These are phyloP conservation scores for Aegithalos caudatus DNA, from an alignment of 2,113 vertebrate genomes.

Conservation along the genomic window DNA sequence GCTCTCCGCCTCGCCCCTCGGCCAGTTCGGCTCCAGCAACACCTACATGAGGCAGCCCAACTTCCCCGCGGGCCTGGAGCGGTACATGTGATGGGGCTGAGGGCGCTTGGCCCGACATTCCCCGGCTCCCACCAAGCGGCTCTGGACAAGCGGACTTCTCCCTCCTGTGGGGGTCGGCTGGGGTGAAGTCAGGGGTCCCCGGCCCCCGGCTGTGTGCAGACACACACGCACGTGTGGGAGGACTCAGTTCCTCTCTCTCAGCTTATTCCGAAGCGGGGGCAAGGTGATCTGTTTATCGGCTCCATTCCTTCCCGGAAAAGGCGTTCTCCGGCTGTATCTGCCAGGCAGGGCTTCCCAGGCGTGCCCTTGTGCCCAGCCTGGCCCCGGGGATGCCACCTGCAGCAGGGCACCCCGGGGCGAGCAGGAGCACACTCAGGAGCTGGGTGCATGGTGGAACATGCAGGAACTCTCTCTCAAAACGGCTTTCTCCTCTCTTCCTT, in stretches of 20 bases:
- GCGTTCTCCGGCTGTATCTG: neutral
- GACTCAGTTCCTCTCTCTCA: neutral
- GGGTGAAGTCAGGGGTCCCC: accelerated
- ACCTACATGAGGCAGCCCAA: constrained; percentile 85
- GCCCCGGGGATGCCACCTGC: neutral
- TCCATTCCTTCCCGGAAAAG: neutral
- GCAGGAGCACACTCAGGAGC: neutral
- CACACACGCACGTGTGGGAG: accelerated
- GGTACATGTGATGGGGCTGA: constrained; percentile 80
- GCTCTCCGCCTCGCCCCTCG: constrained; percentile 70
- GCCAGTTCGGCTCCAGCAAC: constrained; percentile 74
- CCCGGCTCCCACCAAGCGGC: neutral
- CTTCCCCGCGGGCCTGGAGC: constrained; percentile 84
- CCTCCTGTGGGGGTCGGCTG: accelerated
- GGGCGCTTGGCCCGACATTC: neutral
- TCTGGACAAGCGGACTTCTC: neutral
- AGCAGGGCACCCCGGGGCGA: neutral
- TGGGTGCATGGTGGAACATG: neutral
- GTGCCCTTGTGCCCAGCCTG: neutral
- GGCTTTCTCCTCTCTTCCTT: neutral
- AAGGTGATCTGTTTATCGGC: neutral
- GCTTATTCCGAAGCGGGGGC: neutral
- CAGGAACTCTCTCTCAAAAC: neutral
- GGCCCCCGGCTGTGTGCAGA: accelerated
- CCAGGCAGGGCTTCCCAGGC: neutral